A percentile compares a stretch with the other conserved stretches of the same genome.
phyloP scores from a whole-genome alignment of 2,113 vertebrate species.

The Eptesicus fuscus region DNA sequence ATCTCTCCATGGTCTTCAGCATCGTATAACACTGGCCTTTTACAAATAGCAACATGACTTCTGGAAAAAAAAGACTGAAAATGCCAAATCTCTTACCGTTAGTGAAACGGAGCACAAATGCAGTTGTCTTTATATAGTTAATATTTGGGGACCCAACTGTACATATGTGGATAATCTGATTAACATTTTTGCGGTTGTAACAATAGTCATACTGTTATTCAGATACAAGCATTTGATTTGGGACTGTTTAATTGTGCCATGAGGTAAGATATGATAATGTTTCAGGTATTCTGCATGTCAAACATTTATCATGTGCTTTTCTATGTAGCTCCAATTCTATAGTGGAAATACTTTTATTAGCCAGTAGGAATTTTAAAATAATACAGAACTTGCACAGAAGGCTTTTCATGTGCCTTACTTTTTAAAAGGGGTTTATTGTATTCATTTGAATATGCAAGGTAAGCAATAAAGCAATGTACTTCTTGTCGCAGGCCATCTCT shows the following conservation, averaged over 20 bases:
- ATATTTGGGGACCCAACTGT: conserved; percentile 35
- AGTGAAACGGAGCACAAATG: conserved; percentile 26
- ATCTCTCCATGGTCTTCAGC: conserved; percentile 98
- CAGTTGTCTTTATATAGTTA: conserved; percentile 60
- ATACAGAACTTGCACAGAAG: conserved; percentile 71
- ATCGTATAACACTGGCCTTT: conserved; percentile 84
- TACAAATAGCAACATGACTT: neutral
- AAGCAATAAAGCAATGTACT: conserved; percentile 57
- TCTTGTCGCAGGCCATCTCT: neutral
- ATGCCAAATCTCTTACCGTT: conserved; percentile 75
- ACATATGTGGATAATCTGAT: conserved; percentile 54
- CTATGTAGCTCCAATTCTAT: conserved; percentile 69
- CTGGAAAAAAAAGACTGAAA: conserved; percentile 58
- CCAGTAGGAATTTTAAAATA: conserved; percentile 55
- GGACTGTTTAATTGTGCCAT: conserved; percentile 53
- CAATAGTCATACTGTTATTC: conserved; percentile 11
- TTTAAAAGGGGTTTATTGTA: conserved; percentile 75
- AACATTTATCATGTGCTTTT: conserved; percentile 43
- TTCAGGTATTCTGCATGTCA: conserved; percentile 70
- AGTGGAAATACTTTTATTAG: conserved; percentile 68
- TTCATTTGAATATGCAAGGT: conserved; percentile 72
- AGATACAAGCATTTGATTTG: conserved; percentile 46
- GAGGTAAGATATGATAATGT: conserved; percentile 43
- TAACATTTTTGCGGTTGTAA: conserved; percentile 1
- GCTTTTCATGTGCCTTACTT: conserved; percentile 83